Evolutionary conservation across 1,140 invertebrate genomes (phyloP).

Genomic region (Drosophila sechellia): DNA sequence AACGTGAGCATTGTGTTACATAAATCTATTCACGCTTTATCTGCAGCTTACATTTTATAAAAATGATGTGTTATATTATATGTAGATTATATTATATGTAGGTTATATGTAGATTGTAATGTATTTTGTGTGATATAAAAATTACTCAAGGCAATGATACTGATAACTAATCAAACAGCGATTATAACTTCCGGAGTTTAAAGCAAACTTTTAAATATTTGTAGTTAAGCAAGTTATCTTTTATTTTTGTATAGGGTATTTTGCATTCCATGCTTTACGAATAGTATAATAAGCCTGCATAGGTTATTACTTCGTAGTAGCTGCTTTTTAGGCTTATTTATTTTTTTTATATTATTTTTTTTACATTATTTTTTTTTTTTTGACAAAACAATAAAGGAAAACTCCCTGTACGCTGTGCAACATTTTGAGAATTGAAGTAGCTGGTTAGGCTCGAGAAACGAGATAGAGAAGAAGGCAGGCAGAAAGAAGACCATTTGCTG

Average conservation of each 20-base stretch:
- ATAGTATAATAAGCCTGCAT: neutral
- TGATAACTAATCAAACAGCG: neutral
- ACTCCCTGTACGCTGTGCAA: constrained; percentile 49
- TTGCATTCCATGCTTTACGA: neutral
- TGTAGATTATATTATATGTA: too few species aligned
- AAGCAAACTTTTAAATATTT: neutral
- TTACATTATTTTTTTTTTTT: too few species aligned
- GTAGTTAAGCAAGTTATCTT: neutral
- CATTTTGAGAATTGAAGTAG: constrained; percentile 46
- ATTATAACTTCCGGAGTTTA: neutral
- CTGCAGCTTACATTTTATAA: neutral
- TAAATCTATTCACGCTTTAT: neutral
- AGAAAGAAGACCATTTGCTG: constrained; percentile 55
- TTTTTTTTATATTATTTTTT: too few species aligned
- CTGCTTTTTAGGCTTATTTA: constrained; percentile 11
- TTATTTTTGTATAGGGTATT: constrained; percentile 1
- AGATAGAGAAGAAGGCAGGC: neutral
- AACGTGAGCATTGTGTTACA: too few species aligned
- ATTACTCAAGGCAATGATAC: too few species aligned
- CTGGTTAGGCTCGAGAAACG: constrained; percentile 13
- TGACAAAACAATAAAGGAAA: constrained; percentile 20
- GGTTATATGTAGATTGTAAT: too few species aligned
- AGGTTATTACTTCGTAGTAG: constrained; percentile 14
- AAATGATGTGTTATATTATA: neutral
- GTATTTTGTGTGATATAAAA: neutral